phyloP scores from a whole-genome alignment of 2,113 vertebrate species.

The Physeter macrocephalus region DNA sequence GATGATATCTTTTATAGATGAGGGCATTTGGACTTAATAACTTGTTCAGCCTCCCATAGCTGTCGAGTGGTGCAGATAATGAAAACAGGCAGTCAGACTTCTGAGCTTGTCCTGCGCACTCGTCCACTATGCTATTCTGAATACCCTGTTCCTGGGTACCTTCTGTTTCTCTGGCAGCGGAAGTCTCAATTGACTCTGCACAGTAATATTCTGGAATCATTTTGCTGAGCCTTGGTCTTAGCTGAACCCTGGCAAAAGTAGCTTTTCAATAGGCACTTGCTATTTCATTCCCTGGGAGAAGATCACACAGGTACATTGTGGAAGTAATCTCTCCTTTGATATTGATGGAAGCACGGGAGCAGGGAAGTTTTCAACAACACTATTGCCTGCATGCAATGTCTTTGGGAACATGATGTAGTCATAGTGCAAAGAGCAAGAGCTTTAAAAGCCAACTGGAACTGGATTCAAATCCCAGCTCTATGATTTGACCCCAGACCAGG shows the following conservation, averaged over 20 bases:
- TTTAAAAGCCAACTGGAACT: background rate
- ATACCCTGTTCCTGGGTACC: background rate
- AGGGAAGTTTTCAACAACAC: background rate
- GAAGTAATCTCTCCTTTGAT: constrained; percentile 22
- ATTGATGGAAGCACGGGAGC: background rate
- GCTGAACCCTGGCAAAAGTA: background rate
- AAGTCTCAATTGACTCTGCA: constrained; percentile 36
- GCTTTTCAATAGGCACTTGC: constrained; percentile 40
- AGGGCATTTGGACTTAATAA: background rate
- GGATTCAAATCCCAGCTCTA: background rate
- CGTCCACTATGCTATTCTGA: background rate
- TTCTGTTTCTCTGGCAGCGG: constrained; percentile 59
- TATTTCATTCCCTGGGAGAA: constrained; percentile 24
- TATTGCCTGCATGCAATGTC: background rate
- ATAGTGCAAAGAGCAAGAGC: background rate
- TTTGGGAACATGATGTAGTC: constrained; percentile 34
- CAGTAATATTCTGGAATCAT: constrained; percentile 37
- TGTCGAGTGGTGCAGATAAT: background rate
- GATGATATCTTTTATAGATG: background rate
- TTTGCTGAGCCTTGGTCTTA: constrained; percentile 36
- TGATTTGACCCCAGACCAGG: background rate
- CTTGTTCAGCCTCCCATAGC: background rate
- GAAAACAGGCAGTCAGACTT: background rate
- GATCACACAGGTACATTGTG: background rate
- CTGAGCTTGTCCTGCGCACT: background rate